These are phyloP conservation scores for Synanthedon myopaeformis DNA, from an alignment of 2,888 invertebrate species.

Conservation along the genomic window DNA sequence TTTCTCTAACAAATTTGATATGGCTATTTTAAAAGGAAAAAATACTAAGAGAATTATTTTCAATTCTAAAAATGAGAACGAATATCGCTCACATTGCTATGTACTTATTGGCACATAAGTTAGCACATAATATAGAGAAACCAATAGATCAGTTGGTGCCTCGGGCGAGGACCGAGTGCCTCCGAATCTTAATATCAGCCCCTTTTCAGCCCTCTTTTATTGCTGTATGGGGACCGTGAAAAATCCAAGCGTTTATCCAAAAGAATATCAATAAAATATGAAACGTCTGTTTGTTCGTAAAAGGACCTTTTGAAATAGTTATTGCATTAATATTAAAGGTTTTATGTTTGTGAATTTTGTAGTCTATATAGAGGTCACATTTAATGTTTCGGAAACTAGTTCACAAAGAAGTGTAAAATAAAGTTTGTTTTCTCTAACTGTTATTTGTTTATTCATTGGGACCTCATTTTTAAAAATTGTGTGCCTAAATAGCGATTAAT, in stretches of 20 bases:
- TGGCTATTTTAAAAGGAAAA: too few species aligned
- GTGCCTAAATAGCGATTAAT: too few species aligned
- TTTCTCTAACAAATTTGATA: too few species aligned
- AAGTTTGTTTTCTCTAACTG: too few species aligned
- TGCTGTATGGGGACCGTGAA: neutral
- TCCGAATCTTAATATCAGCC: constrained; percentile 49
- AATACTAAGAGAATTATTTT: too few species aligned
- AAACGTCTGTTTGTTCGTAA: neutral
- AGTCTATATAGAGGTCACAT: too few species aligned
- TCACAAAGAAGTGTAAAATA: too few species aligned
- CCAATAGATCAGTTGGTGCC: constrained; percentile 32
- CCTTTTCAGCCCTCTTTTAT: constrained; percentile 27
- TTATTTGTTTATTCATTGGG: too few species aligned
- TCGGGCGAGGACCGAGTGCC: constrained; percentile 37
- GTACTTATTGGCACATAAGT: constrained; percentile 7
- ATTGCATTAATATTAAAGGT: neutral
- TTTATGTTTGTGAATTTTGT: too few species aligned
- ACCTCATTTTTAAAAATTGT: too few species aligned
- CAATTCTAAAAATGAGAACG: neutral
- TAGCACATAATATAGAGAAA: constrained; percentile 15
- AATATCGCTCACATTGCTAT: constrained; percentile 3
- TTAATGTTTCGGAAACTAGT: too few species aligned
- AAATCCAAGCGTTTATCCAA: neutral
- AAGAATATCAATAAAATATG: neutral
- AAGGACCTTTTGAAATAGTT: neutral